phyloP scores from a whole-genome alignment of 2,888 invertebrate species.

The Leptopterna dolabrata region DNA sequence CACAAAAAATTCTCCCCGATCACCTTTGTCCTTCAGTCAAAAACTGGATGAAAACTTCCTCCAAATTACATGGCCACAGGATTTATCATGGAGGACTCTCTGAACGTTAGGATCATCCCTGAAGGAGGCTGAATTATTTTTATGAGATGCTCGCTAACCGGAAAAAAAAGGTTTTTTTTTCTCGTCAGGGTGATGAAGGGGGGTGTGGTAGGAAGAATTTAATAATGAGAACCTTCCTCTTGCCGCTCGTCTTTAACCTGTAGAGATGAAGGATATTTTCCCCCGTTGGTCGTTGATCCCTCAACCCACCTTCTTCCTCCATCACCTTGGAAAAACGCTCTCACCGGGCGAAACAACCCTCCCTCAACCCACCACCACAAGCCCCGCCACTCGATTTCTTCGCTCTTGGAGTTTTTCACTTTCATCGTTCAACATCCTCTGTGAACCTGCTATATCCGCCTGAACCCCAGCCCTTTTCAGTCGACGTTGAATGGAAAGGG shows the following conservation, averaged over 20 bases:
- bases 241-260: background rate
- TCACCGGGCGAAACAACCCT: background rate
- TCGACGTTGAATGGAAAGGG: no score
- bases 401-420: background rate
- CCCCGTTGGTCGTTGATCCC: background rate
- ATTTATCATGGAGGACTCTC: background rate
- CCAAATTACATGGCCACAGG: background rate
- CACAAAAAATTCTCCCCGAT: no score
- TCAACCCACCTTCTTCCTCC: background rate
- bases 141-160: background rate
- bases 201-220: slow-evolving; percentile 3
- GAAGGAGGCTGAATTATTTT: slow-evolving; percentile 14
- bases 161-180: background rate
- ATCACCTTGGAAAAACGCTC: background rate
- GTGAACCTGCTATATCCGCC: background rate
- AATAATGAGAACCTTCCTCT: background rate
- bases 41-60: background rate
- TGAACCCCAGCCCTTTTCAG: no score
- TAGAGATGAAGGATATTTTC: background rate
- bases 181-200: background rate
- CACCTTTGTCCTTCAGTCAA: no score
- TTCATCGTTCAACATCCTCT: background rate
- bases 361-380: no score
- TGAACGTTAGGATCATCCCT: background rate
- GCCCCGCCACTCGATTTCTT: background rate